A percentile compares a stretch with the other conserved stretches of the same genome.
phyloP scores from a whole-genome alignment of 2,797 vertebrate species.

The Pseudotriccus pelzelni region DNA sequence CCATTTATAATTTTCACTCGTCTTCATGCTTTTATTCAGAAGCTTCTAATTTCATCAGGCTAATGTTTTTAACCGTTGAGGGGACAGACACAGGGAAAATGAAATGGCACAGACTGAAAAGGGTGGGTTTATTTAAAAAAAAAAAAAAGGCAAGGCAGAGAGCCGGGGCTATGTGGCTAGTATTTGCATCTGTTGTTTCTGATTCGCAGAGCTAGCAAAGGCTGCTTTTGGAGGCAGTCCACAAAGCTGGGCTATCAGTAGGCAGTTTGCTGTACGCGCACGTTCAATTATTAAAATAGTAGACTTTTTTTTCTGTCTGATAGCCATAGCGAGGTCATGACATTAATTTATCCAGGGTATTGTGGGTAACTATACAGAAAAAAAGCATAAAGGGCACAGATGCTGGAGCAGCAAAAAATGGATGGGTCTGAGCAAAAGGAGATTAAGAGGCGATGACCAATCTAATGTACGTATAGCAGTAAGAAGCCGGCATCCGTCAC shows the following conservation, averaged over 20 bases:
- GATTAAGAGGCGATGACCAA: slow-evolving; percentile 70
- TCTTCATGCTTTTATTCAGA: slow-evolving; percentile 14
- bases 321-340: slow-evolving; percentile 80
- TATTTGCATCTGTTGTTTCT: slow-evolving; percentile 68
- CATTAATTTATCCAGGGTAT: slow-evolving; percentile 86
- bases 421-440: slow-evolving; percentile 77
- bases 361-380: slow-evolving; percentile 80
- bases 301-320: slow-evolving; percentile 71
- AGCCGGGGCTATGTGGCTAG: neutral
- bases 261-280: slow-evolving; percentile 79
- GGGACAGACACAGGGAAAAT: neutral
- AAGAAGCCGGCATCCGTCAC: slow-evolving; percentile 44
- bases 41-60: slow-evolving; percentile 1
- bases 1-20: slow-evolving; percentile 28
- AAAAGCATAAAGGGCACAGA: slow-evolving; percentile 68
- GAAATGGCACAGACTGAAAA: slow-evolving; percentile 21
- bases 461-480: slow-evolving; percentile 57
- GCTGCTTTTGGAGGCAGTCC: slow-evolving; percentile 55
- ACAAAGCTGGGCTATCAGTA: slow-evolving; percentile 63
- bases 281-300: slow-evolving; percentile 88
- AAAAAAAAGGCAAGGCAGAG: neutral
- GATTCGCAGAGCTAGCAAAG: slow-evolving; percentile 55
- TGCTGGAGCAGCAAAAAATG: slow-evolving; percentile 77
- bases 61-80: slow-evolving; percentile 26
- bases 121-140: neutral